A percentile compares a stretch with the other conserved stretches of the same genome.
Evolutionary conservation across 1,140 invertebrate genomes (phyloP).

Genomic region (Euglossa dilemma): DNA sequence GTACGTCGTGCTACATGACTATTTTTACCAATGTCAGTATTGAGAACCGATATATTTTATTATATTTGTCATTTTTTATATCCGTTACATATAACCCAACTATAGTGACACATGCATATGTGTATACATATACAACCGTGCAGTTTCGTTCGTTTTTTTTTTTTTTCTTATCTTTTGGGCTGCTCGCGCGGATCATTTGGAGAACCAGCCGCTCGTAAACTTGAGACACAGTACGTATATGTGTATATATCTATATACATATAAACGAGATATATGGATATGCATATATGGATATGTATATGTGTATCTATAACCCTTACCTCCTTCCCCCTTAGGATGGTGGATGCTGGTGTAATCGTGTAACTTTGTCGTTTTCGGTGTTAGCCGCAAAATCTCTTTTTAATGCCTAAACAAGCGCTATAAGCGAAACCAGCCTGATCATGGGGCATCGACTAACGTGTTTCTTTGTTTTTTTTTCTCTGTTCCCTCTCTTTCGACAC

Average conservation of each 20-base stretch:
- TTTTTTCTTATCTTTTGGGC: too few relatives aligned
- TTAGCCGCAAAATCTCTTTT: conserved; percentile 79
- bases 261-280: conserved; percentile 43
- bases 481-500: conserved; percentile 69
- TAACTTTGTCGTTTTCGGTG: conserved; percentile 82
- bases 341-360: conserved; percentile 82
- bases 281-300: conserved; percentile 35
- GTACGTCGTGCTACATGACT: conserved; percentile 51
- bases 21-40: conserved; percentile 36
- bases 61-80: conserved; percentile 56
- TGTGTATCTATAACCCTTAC: conserved; percentile 56
- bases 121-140: conserved; percentile 31
- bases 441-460: conserved; percentile 65
- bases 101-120: conserved; percentile 39
- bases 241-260: conserved; percentile 67
- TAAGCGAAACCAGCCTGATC: conserved; percentile 19
- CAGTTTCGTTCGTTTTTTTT: too few relatives aligned
- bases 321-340: conserved; percentile 77
- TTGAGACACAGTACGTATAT: conserved; percentile 68
- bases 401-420: conserved; percentile 66
- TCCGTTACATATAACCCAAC: conserved; percentile 37
- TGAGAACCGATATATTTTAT: conserved; percentile 26
- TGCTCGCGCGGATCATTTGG: too few relatives aligned
- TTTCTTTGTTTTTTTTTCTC: conserved; percentile 69
- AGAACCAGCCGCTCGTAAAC: too few relatives aligned